phyloP scores from a whole-genome alignment of 2,888 invertebrate genomes.

The Heliconius erato region DNA sequence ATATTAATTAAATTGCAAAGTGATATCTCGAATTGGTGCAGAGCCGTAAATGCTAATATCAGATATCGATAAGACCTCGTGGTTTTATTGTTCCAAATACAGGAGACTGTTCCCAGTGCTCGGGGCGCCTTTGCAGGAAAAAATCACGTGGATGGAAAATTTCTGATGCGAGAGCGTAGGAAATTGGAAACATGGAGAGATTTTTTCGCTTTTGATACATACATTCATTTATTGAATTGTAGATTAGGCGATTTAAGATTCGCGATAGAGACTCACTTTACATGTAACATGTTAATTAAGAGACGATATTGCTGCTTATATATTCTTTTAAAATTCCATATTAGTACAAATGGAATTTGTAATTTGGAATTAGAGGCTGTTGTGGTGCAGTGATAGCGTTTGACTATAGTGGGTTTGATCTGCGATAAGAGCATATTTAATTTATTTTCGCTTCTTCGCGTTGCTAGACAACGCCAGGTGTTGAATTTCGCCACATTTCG shows the following conservation, averaged over 20 bases:
- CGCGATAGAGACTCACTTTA: not conserved
- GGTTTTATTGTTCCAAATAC: conserved; percentile 48
- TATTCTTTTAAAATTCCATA: not conserved
- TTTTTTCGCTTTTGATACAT: conserved; percentile 17
- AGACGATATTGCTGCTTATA: not conserved
- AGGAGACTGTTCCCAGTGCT: conserved; percentile 36
- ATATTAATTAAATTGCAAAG: conserved; percentile 9
- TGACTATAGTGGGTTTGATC: too few species aligned
- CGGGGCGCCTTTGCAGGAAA: conserved; percentile 46
- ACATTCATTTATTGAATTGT: conserved; percentile 29
- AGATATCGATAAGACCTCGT: conserved; percentile 50
- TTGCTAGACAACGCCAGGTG: too few species aligned
- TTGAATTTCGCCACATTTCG: too few species aligned
- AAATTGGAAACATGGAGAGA: conserved; percentile 33
- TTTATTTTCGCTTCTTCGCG: too few species aligned
- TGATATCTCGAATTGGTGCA: conserved; percentile 18
- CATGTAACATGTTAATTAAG: conserved; percentile 1
- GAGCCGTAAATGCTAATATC: conserved; percentile 42
- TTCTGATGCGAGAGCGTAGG: conserved; percentile 43
- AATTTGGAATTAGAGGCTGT: not conserved
- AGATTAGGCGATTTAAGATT: conserved; percentile 17
- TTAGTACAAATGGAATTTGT: not conserved
- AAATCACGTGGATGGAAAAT: conserved; percentile 40
- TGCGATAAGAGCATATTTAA: too few species aligned
- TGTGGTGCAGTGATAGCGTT: not conserved